Conservation (phyloP, 2,797 vertebrate genomes). For the Schizopygopsis pylzovi region DNA sequence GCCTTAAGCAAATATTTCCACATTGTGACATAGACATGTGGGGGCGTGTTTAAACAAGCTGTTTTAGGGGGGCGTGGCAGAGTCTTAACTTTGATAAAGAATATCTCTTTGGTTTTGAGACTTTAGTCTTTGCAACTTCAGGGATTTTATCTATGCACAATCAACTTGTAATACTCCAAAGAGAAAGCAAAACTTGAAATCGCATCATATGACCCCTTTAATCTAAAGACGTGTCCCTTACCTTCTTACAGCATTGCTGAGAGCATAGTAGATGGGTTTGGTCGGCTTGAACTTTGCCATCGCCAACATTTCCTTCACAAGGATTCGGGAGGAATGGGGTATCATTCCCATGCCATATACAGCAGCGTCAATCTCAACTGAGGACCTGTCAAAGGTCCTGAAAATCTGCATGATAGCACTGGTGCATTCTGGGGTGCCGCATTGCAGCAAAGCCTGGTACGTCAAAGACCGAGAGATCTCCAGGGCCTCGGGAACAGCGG, state of each 20-base stretch:
- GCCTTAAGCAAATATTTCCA: no score
- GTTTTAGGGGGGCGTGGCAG: no score
- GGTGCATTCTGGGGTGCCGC: slow-evolving; percentile 76
- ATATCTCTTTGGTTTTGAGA: no score
- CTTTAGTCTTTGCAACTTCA: no score
- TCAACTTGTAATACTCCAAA: no score
- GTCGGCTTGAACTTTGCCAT: slow-evolving; percentile 85
- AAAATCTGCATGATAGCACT: slow-evolving; percentile 83
- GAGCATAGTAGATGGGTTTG: slow-evolving; percentile 87
- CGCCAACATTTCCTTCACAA: slow-evolving; percentile 85
- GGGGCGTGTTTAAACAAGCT: no score
- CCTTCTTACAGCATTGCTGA: slow-evolving; percentile 89
- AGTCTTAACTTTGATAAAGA: no score
- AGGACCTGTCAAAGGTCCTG: slow-evolving; percentile 74
- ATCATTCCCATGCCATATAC: slow-evolving; percentile 87
- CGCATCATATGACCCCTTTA: no score
- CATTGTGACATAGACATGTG: no score
- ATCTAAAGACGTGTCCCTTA: slow-evolving; percentile 64
- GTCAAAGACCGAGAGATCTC: slow-evolving; percentile 79
- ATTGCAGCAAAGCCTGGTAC: slow-evolving; percentile 89
- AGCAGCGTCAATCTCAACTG: slow-evolving; percentile 78
- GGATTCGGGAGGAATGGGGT: slow-evolving; percentile 82
- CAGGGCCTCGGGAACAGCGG: slow-evolving; percentile 81
- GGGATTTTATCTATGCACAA: no score
- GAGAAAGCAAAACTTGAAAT: no score